A percentile compares a stretch with the other conserved stretches of the same genome.
phyloP scores from a whole-genome alignment of 2,888 invertebrate species.

The Lymantria dispar region DNA sequence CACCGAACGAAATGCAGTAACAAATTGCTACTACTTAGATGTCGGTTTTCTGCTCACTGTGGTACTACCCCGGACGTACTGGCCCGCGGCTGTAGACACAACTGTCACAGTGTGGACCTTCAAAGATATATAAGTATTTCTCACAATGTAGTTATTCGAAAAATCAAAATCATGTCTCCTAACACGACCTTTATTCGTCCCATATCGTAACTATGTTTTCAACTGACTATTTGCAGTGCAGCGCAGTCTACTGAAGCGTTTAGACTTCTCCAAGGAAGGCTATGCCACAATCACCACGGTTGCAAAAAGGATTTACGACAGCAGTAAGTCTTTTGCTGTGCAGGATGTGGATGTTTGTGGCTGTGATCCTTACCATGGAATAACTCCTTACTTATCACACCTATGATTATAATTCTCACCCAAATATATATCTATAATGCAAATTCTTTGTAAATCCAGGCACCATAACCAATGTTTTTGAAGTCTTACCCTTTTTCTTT shows the following conservation, averaged over 20 bases:
- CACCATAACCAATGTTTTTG: neutral
- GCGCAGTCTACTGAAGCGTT: constrained; percentile 64
- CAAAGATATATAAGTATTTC: too few relatives aligned
- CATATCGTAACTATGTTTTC: too few relatives aligned
- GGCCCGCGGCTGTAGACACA: too few relatives aligned
- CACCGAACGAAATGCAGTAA: too few relatives aligned
- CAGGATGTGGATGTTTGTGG: constrained; percentile 5
- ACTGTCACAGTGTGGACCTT: too few relatives aligned
- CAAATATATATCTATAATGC: neutral
- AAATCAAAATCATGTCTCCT: too few relatives aligned
- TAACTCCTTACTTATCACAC: constrained; percentile 1
- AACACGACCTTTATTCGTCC: too few relatives aligned
- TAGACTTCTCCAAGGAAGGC: constrained; percentile 11
- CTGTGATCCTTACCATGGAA: constrained; percentile 12
- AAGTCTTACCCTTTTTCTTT: neutral
- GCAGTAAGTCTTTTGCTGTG: constrained; percentile 7
- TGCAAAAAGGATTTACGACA: constrained; percentile 9
- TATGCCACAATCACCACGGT: constrained; percentile 6
- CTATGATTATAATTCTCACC: neutral
- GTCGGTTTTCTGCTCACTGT: too few relatives aligned
- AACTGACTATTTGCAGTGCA: constrained; percentile 2
- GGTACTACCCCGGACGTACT: too few relatives aligned
- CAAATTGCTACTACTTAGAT: too few relatives aligned
- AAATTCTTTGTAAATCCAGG: neutral
- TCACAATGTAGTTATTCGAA: too few relatives aligned